A percentile compares a stretch with the other conserved stretches of the same genome.
phyloP scores from a whole-genome alignment of 2,888 invertebrate species.

The Strigamia maritima region DNA sequence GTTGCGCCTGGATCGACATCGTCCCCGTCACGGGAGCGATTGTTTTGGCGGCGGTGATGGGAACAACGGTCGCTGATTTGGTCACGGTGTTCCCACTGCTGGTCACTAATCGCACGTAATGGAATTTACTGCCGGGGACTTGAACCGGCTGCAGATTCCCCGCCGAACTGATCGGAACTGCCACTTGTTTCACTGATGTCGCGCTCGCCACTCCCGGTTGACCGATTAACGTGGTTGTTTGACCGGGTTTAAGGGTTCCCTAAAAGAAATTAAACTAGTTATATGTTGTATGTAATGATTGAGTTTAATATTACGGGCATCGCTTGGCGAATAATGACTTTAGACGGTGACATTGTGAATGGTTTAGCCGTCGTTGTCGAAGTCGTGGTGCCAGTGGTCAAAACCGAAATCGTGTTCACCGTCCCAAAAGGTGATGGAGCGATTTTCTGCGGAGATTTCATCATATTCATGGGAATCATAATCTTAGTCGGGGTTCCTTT shows the following conservation, averaged over 20 bases:
- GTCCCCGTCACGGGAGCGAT: constrained; percentile 43
- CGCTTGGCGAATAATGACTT: constrained; percentile 49
- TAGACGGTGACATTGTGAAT: constrained; percentile 49
- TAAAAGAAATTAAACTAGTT: background rate
- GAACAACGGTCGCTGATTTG: constrained; percentile 42
- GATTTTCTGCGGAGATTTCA: constrained; percentile 70
- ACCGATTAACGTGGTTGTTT: constrained; percentile 24
- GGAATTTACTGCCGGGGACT: constrained; percentile 52
- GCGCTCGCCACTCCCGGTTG: constrained; percentile 33
- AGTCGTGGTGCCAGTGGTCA: constrained; percentile 45
- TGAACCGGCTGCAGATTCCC: constrained; percentile 49
- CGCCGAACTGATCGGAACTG: constrained; percentile 38
- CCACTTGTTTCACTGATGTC: constrained; percentile 41
- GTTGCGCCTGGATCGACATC: constrained; percentile 41
- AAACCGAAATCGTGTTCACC: constrained; percentile 44
- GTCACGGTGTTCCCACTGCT: constrained; percentile 43
- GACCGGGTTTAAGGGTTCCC: constrained; percentile 2
- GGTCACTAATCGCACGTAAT: constrained; percentile 53
- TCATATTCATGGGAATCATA: constrained; percentile 56
- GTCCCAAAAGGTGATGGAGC: constrained; percentile 60
- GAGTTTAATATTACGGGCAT: constrained; percentile 46
- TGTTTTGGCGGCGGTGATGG: constrained; percentile 39
- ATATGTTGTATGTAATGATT: too few relatives aligned
- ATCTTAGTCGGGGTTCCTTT: constrained; percentile 50
- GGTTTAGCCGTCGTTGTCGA: constrained; percentile 41